Evolutionary conservation across 2,113 vertebrate genomes (phyloP), one percentile per base, ranked within the genome.

Genomic region (Edolisoma coerulescens): DNA sequence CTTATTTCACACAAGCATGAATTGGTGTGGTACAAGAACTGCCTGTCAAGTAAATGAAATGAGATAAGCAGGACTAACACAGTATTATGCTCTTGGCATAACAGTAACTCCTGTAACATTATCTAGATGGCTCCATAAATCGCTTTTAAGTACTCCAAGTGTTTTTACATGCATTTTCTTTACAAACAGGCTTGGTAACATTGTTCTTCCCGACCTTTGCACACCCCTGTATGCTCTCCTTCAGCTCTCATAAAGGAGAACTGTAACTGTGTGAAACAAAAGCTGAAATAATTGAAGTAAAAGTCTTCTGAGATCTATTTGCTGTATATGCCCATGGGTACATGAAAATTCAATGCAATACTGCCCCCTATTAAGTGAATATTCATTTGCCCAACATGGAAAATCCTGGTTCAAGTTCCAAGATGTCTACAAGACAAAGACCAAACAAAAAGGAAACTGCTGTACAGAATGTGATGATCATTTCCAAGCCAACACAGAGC

Each of bases 51-150:
- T 60, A 71, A 74, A 70, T 65, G 75, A 88, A 92, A 91, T 64
- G 70, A 87, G 74, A 91, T 96, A 95, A 96, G 81, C 69, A 94
- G 79, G 71, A 89, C 90, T 93, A 92, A 76, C 53, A 75, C 19
- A 87, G 39, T 18, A 77, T 88, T 92, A 84, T 76, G 80, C 82
- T 86, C 89, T 95, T 96, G 90, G 67, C 71, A 44, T 70, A 92
- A 73, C 89, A 87, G 74, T 80, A 67, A 57, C 77, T 90, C 63
- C 87, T 39, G 77, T 61, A 94, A 89, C 67, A 61, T 79, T 93
- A 95, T 96, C 95, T 95, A 84, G 73, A 52, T 87, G 91, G 67
- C 49, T 87, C 92, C 87, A 90, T 90, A 95, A 95, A 93, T 93
- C 0, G 13, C 41, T 94, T 82, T 89, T 89, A 85, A 95, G 67